A percentile compares a stretch with the other conserved stretches of the same genome.
phyloP scores from a whole-genome alignment of 2,888 invertebrate species.

The Lochmaea capreae region DNA sequence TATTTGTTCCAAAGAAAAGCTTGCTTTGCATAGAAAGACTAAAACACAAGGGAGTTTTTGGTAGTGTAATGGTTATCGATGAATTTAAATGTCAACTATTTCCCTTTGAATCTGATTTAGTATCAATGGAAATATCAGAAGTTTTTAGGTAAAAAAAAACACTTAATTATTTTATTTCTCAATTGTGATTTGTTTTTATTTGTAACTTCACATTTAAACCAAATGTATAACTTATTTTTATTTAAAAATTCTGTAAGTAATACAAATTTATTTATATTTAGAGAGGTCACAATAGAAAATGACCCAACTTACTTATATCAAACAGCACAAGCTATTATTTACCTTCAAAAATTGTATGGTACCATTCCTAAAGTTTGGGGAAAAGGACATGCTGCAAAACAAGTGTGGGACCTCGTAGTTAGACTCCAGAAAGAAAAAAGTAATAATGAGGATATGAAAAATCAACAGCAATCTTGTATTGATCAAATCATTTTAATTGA shows the following conservation, averaged over 20 bases:
- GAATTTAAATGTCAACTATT: slow-evolving; percentile 91
- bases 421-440: slow-evolving; percentile 75
- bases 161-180: background rate
- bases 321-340: slow-evolving; percentile 87
- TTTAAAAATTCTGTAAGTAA: no score
- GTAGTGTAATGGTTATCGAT: slow-evolving; percentile 80
- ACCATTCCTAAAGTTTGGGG: slow-evolving; percentile 90
- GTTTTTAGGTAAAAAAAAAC: slow-evolving; percentile 73
- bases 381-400: slow-evolving; percentile 85
- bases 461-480: slow-evolving; percentile 68
- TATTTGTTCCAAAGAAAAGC: slow-evolving; percentile 90
- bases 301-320: slow-evolving; percentile 90
- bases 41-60: slow-evolving; percentile 83
- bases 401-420: slow-evolving; percentile 88
- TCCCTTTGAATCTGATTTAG: slow-evolving; percentile 91
- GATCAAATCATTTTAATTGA: slow-evolving; percentile 93
- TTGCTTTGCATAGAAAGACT: slow-evolving; percentile 88
- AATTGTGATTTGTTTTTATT: background rate
- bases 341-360: slow-evolving; percentile 89
- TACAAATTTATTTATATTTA: slow-evolving; percentile 53
- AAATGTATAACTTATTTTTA: no score
- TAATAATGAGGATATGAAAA: slow-evolving; percentile 62
- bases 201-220: background rate
- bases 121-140: slow-evolving; percentile 90
- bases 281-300: slow-evolving; percentile 88